Base-by-base conservation (phyloP, 2,888 invertebrate species). In the Schrankia costaestrigalis region DNA sequence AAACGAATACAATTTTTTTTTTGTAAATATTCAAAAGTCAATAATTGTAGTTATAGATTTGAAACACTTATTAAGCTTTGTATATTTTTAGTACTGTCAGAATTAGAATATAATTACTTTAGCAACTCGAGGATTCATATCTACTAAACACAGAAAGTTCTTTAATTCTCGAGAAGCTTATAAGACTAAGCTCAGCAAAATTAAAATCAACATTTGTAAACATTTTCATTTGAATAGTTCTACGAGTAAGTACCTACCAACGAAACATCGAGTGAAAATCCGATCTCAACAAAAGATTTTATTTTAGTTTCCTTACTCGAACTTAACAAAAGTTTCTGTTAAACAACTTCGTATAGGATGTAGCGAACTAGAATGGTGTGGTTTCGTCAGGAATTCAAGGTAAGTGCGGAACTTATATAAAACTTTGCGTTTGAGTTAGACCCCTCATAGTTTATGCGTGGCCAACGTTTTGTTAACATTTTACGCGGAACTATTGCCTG, bases 371-470 rank as follows among this genome's bases (percentile, higher is more conserved):
- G 17, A 21, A 18, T 19, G 9, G 12, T 34, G 27, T 26, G 35
- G 39, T 39, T n/a, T n/a, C 24, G 29, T 23, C 21, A 36, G 24
- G 29, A 39, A 48, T 48, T 37, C 33, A 32, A 46, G 41, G 42
- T 41, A 35, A 46, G 31, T 32, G 22, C 15, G 12, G 13, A 37
- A 51, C 30, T 50, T 45, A 10, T 3, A 23, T 12, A 8, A 29
- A 44, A 56, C 30, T 46, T 49, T 26, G 11, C 33, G 30, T 22
- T 27, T 7, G 8, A 25, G 11, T 4, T 23, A 32, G 4, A 4
- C 28, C n/a, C 25, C 14, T 23, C 11, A 45, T 37, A 40, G 32
- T 45, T 31, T 11, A 28, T 15, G 11, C 9, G 14, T 34, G 9
- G 11, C 23, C 17, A 14, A 26, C 26, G 10, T 19, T 26, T 41